Percentiles rank a stretch among this genome's conserved stretches.
phyloP scores from a whole-genome alignment of 2,113 vertebrate genomes.

The Trematocara marginatum region DNA sequence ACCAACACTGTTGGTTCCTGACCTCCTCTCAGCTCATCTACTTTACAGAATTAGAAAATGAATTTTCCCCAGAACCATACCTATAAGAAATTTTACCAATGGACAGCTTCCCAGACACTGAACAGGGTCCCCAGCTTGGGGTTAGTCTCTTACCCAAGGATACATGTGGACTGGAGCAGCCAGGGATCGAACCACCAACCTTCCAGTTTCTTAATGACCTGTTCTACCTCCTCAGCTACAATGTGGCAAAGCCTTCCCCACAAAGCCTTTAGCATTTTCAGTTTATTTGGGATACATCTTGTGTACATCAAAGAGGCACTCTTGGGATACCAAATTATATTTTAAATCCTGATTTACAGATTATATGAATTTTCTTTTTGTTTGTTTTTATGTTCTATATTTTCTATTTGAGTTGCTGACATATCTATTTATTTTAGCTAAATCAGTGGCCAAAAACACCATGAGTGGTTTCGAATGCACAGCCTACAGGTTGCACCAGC shows the following conservation, averaged over 20 bases:
- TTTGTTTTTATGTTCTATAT: not conserved
- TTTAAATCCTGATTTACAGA: not conserved
- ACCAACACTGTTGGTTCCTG: not conserved
- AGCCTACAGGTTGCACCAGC: not conserved
- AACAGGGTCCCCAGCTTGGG: too few relatives aligned
- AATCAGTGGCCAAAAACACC: not conserved
- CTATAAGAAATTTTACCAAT: not conserved
- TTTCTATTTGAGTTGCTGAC: not conserved
- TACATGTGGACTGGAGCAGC: not conserved
- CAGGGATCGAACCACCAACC: not conserved
- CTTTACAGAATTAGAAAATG: not conserved
- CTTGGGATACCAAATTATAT: not conserved
- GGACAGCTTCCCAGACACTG: not conserved
- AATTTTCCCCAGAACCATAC: not conserved
- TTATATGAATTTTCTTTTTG: not conserved
- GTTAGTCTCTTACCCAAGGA: not conserved
- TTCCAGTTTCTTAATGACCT: not conserved
- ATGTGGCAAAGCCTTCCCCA: not conserved
- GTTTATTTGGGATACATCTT: not conserved
- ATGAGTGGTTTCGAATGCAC: not conserved
- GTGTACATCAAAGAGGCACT: not conserved
- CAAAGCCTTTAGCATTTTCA: not conserved
- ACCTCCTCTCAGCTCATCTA: not conserved
- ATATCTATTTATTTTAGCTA: not conserved
- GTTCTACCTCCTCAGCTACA: not conserved